phyloP scores from a whole-genome alignment of 2,888 invertebrate species.

The Sicus ferrugineus region DNA sequence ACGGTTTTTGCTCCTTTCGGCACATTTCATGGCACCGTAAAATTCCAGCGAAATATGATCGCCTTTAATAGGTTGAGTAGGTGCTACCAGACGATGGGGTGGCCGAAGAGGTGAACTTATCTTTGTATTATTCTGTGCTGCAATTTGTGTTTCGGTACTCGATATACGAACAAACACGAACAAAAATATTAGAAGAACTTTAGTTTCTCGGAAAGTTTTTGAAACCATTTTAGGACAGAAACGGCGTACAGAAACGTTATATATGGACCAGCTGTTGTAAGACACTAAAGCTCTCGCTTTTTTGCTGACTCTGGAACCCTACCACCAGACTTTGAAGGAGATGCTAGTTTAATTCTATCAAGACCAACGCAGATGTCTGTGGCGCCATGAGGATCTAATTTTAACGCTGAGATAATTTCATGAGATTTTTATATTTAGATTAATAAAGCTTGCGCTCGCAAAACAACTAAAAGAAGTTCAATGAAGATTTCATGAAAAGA shows the following conservation, averaged over 20 bases:
- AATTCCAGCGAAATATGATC: constrained; percentile 53
- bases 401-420: background rate
- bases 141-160: background rate
- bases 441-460: background rate
- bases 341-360: background rate
- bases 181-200: background rate
- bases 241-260: background rate
- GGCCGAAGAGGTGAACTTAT: constrained; percentile 25
- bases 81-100: constrained; percentile 33
- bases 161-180: background rate
- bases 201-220: background rate
- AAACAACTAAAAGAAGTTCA: background rate
- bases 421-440: background rate
- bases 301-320: background rate
- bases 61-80: constrained; percentile 40
- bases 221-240: constrained; percentile 3
- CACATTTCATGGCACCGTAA: constrained; percentile 45
- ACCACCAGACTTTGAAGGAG: background rate
- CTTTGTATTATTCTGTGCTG: background rate
- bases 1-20: constrained; percentile 47
- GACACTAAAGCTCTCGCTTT: constrained; percentile 3
- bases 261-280: background rate
- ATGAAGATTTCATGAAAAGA: too few relatives aligned
- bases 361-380: background rate
- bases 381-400: too few relatives aligned